Conservation (phyloP, 2,888 invertebrate genomes). For the Strigamia crassipes region DNA sequence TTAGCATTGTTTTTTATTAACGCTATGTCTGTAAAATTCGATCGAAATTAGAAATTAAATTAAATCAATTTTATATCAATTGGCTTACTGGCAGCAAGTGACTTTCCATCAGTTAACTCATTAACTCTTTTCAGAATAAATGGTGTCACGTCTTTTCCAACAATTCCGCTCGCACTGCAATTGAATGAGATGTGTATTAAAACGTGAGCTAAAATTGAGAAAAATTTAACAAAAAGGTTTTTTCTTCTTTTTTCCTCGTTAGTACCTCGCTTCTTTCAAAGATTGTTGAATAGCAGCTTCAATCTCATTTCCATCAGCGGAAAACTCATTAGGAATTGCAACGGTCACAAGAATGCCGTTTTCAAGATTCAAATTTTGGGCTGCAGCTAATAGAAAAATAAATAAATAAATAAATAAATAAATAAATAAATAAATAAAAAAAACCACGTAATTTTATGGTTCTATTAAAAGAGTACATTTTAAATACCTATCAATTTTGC, state of each 20-base stretch:
- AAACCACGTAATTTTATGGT: too few relatives aligned
- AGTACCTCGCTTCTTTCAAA: constrained; percentile 63
- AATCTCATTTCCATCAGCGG: constrained; percentile 63
- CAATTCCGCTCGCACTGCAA: constrained; percentile 60
- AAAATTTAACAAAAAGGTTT: neutral
- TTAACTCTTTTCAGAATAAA: constrained; percentile 80
- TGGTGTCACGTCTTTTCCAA: constrained; percentile 90
- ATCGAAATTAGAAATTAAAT: neutral
- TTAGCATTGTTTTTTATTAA: constrained; percentile 91
- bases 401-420: too few relatives aligned
- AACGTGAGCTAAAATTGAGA: neutral
- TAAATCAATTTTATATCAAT: neutral
- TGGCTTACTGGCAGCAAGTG: constrained; percentile 79
- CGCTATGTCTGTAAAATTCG: constrained; percentile 71
- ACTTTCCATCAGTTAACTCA: constrained; percentile 78
- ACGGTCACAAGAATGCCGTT: constrained; percentile 79
- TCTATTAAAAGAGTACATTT: too few relatives aligned
- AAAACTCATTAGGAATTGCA: constrained; percentile 75
- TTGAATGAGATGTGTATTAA: neutral
- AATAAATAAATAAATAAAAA: too few relatives aligned
- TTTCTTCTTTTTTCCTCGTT: neutral
- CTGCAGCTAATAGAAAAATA: constrained; percentile 54
- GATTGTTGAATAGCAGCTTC: constrained; percentile 74
- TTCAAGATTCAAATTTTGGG: constrained; percentile 55
- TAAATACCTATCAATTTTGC: constrained; percentile 68